These are phyloP conservation scores for Macaria liturata DNA, from an alignment of 2,888 invertebrate genomes.

Conservation along the genomic window DNA sequence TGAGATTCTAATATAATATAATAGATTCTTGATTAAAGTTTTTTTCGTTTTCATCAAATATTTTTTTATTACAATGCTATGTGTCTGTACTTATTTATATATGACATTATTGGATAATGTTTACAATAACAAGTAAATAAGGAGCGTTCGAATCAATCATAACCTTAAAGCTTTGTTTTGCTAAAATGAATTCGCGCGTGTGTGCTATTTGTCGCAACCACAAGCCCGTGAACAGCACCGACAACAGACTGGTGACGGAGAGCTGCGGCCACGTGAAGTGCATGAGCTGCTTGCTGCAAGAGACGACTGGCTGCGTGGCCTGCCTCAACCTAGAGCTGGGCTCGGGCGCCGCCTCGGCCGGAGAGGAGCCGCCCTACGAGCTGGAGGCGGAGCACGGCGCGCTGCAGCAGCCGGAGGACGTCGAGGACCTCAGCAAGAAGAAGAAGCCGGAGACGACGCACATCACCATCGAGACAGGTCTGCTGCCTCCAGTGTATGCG, in stretches of 20 bases:
- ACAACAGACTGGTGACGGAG: conserved; percentile 87
- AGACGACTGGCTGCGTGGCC: conserved; percentile 85
- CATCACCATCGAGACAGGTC: conserved; percentile 66
- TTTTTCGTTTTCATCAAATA: too few relatives aligned
- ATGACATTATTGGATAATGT: too few relatives aligned
- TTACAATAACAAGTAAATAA: too few relatives aligned
- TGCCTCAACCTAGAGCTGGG: conserved; percentile 56
- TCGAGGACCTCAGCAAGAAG: conserved; percentile 52
- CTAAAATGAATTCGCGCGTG: conserved; percentile 70
- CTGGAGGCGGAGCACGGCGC: too few relatives aligned
- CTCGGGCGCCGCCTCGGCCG: conserved; percentile 26
- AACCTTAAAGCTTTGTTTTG: conserved; percentile 53
- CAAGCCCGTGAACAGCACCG: conserved; percentile 78
- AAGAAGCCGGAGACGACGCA: conserved; percentile 69
- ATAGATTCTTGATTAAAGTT: too few relatives aligned
- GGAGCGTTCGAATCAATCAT: conserved; percentile 15
- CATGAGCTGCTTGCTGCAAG: conserved; percentile 86
- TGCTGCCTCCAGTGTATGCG: too few relatives aligned
- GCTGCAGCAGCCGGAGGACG: neutral
- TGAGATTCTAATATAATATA: too few relatives aligned
- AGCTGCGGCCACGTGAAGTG: conserved; percentile 90
- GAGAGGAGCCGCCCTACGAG: conserved; percentile 8
- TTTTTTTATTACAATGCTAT: too few relatives aligned
- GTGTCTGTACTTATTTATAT: too few relatives aligned
- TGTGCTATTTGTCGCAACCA: conserved; percentile 85